A percentile compares a stretch with the other conserved stretches of the same genome.
Conservation (phyloP, 2,113 vertebrate species). For the Pituophis catenifer region DNA sequence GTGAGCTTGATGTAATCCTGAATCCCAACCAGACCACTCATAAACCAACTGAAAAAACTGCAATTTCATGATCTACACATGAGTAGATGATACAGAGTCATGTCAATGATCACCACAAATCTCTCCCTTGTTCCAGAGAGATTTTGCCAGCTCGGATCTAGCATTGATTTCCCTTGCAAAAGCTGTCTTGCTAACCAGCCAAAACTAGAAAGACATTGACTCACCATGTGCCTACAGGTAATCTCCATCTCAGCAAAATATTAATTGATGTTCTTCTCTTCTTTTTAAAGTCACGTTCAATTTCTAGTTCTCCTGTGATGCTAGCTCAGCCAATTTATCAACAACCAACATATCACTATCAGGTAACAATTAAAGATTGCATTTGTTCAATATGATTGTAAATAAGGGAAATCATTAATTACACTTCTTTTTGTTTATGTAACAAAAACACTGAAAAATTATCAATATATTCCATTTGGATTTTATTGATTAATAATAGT, state of each 20-base stretch:
- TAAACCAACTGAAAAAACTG: background rate
- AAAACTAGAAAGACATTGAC: background rate
- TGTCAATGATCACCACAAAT: background rate
- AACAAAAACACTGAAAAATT: background rate
- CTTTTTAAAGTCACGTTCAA: slow-evolving; percentile 65
- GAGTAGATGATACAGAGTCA: background rate
- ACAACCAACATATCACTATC: slow-evolving; percentile 72
- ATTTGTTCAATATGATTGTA: background rate
- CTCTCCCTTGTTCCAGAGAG: background rate
- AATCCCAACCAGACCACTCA: no score
- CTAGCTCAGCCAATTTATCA: slow-evolving; percentile 73
- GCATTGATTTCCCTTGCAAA: background rate
- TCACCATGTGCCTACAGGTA: background rate
- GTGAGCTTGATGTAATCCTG: background rate
- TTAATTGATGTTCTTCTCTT: slow-evolving; percentile 26
- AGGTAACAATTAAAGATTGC: slow-evolving; percentile 64
- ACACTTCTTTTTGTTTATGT: background rate
- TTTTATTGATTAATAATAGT: background rate
- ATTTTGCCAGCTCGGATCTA: background rate
- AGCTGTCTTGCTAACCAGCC: background rate
- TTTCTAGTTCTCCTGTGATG: slow-evolving; percentile 73
- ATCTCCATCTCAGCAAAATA: slow-evolving; percentile 15
- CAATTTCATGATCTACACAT: background rate
- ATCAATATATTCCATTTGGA: background rate
- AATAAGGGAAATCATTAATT: background rate